These are phyloP conservation scores for Aspidapion aeneum DNA, from an alignment of 2,888 invertebrate species.

Conservation along the genomic window DNA sequence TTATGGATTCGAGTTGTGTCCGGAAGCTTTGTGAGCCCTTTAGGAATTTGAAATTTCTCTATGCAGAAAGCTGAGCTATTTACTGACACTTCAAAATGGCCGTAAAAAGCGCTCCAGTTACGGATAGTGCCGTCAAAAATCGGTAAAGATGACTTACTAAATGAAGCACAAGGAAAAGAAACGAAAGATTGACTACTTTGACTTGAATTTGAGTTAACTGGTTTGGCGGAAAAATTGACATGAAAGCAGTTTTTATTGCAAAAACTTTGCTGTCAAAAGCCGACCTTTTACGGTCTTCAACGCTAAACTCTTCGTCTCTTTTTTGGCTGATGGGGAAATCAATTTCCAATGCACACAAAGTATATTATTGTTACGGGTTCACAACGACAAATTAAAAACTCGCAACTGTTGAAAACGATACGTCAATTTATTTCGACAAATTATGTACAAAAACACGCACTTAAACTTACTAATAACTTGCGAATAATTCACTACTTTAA, in stretches of 20 bases:
- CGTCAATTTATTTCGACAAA: too few relatives aligned
- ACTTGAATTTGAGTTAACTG: not conserved
- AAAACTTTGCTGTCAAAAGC: not conserved
- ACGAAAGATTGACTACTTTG: not conserved
- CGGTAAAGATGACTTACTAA: too few relatives aligned
- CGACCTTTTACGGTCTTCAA: not conserved
- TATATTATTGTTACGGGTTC: too few relatives aligned
- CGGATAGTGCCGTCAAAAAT: not conserved
- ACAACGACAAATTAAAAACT: too few relatives aligned
- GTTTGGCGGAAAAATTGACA: not conserved
- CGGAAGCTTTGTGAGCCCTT: not conserved
- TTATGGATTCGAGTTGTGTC: too few relatives aligned
- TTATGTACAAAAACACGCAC: too few relatives aligned
- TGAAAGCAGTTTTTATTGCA: not conserved
- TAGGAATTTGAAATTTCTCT: not conserved
- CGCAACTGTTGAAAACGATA: too few relatives aligned
- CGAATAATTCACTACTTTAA: too few relatives aligned
- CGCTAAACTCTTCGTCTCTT: not conserved
- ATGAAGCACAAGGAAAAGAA: not conserved
- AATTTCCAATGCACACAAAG: too few relatives aligned
- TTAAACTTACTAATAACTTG: too few relatives aligned
- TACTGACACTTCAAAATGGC: not conserved
- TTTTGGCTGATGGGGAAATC: too few relatives aligned
- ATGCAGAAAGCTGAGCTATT: not conserved
- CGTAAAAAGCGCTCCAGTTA: not conserved